Evolutionary conservation across 2,113 vertebrate genomes (phyloP).

Genomic region (Polyodon spathula): DNA sequence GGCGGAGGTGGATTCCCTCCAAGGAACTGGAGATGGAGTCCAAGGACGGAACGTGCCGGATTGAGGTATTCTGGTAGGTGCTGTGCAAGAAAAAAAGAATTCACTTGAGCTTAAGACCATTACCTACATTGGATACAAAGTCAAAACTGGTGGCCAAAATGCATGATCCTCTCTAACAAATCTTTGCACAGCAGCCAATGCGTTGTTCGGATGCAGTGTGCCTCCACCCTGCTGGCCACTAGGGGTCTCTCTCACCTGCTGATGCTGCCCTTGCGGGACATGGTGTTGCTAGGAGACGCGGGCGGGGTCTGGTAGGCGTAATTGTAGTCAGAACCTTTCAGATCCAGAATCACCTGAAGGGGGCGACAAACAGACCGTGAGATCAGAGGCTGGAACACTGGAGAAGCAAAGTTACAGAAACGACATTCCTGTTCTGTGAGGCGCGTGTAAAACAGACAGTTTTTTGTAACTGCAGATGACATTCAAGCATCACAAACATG

Average conservation of each 20-base stretch:
- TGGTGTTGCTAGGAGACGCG: constrained; percentile 57
- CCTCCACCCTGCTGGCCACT: too few species aligned
- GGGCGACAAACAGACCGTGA: not conserved
- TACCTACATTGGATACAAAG: too few species aligned
- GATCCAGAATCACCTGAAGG: constrained; percentile 63
- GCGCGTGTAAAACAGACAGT: too few species aligned
- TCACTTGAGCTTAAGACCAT: too few species aligned
- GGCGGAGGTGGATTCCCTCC: constrained; percentile 51
- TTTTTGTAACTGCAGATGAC: too few species aligned
- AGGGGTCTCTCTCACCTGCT: constrained; percentile 50
- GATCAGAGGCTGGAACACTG: not conserved
- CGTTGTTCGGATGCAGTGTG: too few species aligned
- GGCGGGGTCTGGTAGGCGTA: constrained; percentile 69
- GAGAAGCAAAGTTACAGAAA: not conserved
- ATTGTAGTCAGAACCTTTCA: constrained; percentile 65
- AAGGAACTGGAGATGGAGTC: constrained; percentile 63
- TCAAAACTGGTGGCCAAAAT: too few species aligned
- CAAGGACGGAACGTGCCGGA: constrained; percentile 62
- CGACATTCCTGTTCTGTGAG: too few species aligned
- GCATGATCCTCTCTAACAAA: not conserved
- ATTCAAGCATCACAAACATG: too few species aligned
- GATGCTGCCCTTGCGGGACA: constrained; percentile 69
- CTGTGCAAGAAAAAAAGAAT: constrained; percentile 17
- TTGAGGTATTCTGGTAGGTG: constrained; percentile 54
- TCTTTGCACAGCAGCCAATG: too few species aligned